Percentiles rank a stretch among this genome's conserved stretches.
phyloP scores from a whole-genome alignment of 2,113 vertebrate genomes.

The Stercorarius parasiticus region DNA sequence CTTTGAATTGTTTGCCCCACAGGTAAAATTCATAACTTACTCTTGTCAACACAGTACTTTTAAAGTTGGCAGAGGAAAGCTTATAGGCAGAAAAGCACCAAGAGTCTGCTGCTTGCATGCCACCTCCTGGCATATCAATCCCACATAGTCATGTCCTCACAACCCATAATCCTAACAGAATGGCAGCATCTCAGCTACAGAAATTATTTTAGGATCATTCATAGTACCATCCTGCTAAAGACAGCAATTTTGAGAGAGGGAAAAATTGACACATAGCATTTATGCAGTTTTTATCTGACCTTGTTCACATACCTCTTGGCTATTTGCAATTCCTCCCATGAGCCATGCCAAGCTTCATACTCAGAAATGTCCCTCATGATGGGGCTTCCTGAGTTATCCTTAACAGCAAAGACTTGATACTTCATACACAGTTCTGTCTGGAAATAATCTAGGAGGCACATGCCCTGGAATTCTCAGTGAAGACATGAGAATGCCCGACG shows the following conservation, averaged over 20 bases:
- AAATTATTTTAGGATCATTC: not conserved
- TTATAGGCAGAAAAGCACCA: not conserved
- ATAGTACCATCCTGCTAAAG: not conserved
- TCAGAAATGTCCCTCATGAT: not conserved
- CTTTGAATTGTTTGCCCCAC: not conserved
- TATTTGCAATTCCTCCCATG: not conserved
- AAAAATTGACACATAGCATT: not conserved
- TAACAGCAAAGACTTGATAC: not conserved
- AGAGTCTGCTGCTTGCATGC: not conserved
- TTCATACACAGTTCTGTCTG: not conserved
- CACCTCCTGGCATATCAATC: not conserved
- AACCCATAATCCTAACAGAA: not conserved
- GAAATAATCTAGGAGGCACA: conserved; percentile 21
- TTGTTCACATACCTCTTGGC: not conserved
- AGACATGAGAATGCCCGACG: not conserved
- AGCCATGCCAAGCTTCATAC: not conserved
- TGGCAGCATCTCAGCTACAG: not conserved
- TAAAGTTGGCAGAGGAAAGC: not conserved
- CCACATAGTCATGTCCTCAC: not conserved
- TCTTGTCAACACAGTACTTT: not conserved
- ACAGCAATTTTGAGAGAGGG: not conserved
- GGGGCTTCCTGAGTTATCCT: not conserved
- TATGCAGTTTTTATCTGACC: not conserved
- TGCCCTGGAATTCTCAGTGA: not conserved
- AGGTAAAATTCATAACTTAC: not conserved